Evolutionary conservation across 2,888 invertebrate species (phyloP), one percentile per base, ranked within the genome.

Genomic region (Gasteruption jaculator): DNA sequence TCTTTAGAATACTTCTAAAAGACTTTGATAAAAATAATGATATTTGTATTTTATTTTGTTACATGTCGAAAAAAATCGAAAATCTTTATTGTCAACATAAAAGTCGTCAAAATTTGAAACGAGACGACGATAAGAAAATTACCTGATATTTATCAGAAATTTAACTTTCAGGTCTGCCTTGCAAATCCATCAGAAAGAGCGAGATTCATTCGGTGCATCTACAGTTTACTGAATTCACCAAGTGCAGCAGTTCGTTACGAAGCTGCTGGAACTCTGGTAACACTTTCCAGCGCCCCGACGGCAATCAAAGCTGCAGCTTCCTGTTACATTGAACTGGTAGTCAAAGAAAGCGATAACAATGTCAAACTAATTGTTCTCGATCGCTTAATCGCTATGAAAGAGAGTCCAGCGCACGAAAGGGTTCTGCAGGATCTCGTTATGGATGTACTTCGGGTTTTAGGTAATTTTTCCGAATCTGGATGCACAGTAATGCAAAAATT

Each of bases 341-440:
- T 97, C n/a, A 99, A 97, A 72, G 99, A 99, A 71, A 95, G 95
- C 72, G 99, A 99, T 73, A 99, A 99, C 75, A 99, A 99, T 75
- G 97, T 99, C 11, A 99, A 99, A 75, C 76, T 99, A 43, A 99
- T 99, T 57, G 97, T 99, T 6, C 76, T 99, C 59, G 96, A 95
- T 61, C 82, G 96, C 14, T 76, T 99, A 49, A 85, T 91, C 53
- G 88, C 89, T 2, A 79, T 99, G 68, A 85, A 86, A 50, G 91
- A 87, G 48, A 81, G 84, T 58, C 85, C 88, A 14, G 79, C 81
- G 36, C 89, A 88, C 70, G 93, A 92, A 61, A 83, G 90, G 51
- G 90, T 92, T 12, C 79, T 91, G 45, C 83, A 85, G 52, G 93
- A 91, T 60, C 76, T 93, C 12, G 92, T 97, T 31, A 99, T 99